These are phyloP conservation scores for Eidolon helvum DNA, from an alignment of 2,113 vertebrate genomes.

Conservation along the genomic window DNA sequence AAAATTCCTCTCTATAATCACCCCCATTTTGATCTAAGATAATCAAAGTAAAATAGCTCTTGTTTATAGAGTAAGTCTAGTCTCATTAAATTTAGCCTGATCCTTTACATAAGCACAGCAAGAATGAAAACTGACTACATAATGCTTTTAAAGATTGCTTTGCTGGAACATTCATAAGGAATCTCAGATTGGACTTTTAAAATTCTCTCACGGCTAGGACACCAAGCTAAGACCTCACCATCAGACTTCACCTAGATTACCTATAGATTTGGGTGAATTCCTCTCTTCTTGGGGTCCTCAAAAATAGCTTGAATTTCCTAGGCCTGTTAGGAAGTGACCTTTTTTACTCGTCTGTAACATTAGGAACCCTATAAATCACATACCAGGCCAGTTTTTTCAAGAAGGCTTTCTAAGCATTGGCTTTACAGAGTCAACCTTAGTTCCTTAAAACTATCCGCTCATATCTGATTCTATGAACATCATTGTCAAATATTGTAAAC, in stretches of 20 bases:
- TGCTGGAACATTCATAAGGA: not conserved
- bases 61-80: not conserved
- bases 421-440: not conserved
- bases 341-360: not conserved
- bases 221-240: not conserved
- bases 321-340: not conserved
- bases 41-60: not conserved
- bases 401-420: not conserved
- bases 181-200: not conserved
- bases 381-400: not conserved
- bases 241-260: not conserved
- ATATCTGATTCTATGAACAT: not conserved
- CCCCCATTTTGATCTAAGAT: not conserved
- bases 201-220: not conserved
- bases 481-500: not conserved
- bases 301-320: not conserved
- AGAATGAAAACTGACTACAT: not conserved
- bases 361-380: not conserved
- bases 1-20: not conserved
- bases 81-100: not conserved
- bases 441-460: not conserved
- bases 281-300: not conserved
- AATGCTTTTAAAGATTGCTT: not conserved
- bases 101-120: not conserved
- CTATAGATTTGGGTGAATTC: not conserved